Base-by-base conservation (phyloP, 2,797 vertebrate species). In the Phoebastria nigripes region DNA sequence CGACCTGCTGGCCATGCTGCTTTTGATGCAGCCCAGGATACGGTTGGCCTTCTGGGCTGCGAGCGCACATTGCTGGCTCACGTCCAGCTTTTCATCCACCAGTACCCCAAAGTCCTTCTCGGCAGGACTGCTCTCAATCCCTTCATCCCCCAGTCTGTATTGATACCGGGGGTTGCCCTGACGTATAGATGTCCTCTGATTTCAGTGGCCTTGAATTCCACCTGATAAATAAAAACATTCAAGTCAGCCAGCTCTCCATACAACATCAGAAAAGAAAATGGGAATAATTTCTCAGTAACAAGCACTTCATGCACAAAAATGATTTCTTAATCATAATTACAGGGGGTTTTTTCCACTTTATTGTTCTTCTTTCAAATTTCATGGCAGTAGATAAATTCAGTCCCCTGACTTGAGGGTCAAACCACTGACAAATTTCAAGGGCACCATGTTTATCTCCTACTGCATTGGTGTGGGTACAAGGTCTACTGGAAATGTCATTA, bases 291-390 rank as follows among this genome's bases (percentile, higher is more conserved):
- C 59, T 65, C 58, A 61, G 10, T 58, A 67, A 59, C 19, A 54
- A 85, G 28, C 10, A 69, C 19, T 81, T 92, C 6, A 25, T 18
- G 31, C 15, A 65, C 26, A 82, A 52, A 89, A 82, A 31, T 17
- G 0, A 61, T 61, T 87, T 92, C 62, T 73, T 55, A 71, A 55
- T 62, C 37, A 41, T 84, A 87, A 91, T 73, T 74, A 39, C 4
- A 31, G 44, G 15, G 2, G 0, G 1, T 46, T 51, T 39, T 31
- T 3, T 2, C 6, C 8, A 41, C 21, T 42, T 90, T 20, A 47
- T 72, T 78, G 5, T 72, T 81, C 4, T 72, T 77, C 41, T 77
- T 54, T 29, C 63, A 54, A 78, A 66, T 67, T 59, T 82, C 49
- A 20, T 22, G 12, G n/a, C 33, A 72, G 69, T 51, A 83, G 26